A percentile compares a stretch with the other conserved stretches of the same genome.
Evolutionary conservation across 2,113 vertebrate genomes (phyloP).

Genomic region (Sylvilagus bachmani): DNA sequence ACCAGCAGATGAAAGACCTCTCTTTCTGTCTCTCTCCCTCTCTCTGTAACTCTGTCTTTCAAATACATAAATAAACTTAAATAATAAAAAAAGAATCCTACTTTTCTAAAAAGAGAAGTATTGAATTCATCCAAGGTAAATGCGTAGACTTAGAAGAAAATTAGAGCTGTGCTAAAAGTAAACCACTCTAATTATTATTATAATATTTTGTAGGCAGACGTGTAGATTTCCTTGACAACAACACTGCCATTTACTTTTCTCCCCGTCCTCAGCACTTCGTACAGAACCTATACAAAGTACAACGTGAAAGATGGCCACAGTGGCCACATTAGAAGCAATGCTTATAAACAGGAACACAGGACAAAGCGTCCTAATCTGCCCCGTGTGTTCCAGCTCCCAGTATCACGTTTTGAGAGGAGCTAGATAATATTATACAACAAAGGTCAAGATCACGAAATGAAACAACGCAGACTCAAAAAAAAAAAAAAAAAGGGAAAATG

Average conservation of each 20-base stretch:
- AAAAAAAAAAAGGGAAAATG: constrained; percentile 47
- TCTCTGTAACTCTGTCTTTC: too few species aligned
- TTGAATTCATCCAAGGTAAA: background rate
- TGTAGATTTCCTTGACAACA: background rate
- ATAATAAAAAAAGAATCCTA: too few species aligned
- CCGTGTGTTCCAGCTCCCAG: constrained; percentile 56
- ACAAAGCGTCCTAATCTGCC: constrained; percentile 22
- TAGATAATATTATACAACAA: constrained; percentile 71
- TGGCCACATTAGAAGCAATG: constrained; percentile 16
- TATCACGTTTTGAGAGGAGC: constrained; percentile 57
- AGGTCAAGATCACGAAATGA: constrained; percentile 69
- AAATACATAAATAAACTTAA: too few species aligned
- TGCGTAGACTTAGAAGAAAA: background rate
- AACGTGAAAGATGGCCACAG: background rate
- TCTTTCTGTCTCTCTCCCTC: too few species aligned
- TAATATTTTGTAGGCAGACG: background rate
- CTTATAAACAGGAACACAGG: background rate
- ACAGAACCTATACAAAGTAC: background rate
- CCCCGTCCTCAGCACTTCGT: background rate
- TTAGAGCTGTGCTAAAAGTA: background rate
- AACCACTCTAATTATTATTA: background rate
- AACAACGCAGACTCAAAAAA: constrained; percentile 73
- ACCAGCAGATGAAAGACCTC: too few species aligned
- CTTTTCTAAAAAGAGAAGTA: background rate
- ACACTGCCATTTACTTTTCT: background rate